Conservation (phyloP, 2,888 invertebrate species). For the Cantharis rustica region DNA sequence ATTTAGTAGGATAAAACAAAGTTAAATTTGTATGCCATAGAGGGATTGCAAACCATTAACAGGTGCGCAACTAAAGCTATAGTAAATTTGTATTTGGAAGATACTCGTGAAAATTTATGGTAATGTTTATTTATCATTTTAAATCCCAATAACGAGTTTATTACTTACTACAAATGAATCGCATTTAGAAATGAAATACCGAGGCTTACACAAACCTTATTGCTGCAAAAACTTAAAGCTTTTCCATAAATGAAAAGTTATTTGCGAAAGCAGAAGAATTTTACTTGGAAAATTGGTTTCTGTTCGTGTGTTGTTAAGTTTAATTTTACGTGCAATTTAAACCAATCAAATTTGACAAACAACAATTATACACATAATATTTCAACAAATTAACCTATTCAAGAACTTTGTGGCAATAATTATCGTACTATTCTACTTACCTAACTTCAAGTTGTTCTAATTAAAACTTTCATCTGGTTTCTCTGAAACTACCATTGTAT, state of each 20-base stretch:
- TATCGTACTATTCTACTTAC: background rate
- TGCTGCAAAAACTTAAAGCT: background rate
- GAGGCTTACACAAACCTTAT: background rate
- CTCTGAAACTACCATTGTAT: background rate
- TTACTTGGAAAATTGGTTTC: background rate
- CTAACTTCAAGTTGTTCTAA: background rate
- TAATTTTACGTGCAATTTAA: background rate
- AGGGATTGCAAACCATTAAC: conserved; percentile 10
- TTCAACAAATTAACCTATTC: background rate
- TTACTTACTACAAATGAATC: background rate
- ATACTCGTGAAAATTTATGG: background rate
- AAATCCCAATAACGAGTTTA: background rate
- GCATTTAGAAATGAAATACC: background rate
- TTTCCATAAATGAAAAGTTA: background rate
- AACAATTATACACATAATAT: background rate
- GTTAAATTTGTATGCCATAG: conserved; percentile 20
- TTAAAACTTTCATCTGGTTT: background rate
- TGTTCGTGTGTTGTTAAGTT: background rate
- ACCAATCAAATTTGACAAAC: background rate
- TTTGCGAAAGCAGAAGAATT: background rate
- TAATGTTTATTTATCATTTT: background rate
- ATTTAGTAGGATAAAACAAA: conserved; percentile 18
- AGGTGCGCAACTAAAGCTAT: background rate
- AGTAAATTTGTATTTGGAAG: background rate
- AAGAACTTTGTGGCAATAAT: background rate